Evolutionary conservation across 1,140 invertebrate genomes (phyloP), one percentile per base, ranked within the genome.

Genomic region (Atta cephalotes): DNA sequence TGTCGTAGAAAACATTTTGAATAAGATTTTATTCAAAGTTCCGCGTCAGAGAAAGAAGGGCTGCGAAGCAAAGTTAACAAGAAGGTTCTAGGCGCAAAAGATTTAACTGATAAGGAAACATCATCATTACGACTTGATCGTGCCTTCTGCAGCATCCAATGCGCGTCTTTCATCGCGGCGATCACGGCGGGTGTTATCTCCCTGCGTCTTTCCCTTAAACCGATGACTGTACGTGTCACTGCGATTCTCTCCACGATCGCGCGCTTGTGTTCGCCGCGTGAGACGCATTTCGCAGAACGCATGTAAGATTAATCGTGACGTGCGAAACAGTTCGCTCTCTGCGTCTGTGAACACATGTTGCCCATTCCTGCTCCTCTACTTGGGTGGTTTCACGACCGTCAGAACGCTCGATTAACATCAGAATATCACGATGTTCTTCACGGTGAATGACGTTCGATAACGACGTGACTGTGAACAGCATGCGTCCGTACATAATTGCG

Each of bases 221-320:
- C 80, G 68, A 84, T 62, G 80, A 84, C 35, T 70, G 39, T 31
- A 66, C 62, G 25, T 39, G 78, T 81, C 65, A 70, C 62, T 49
- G 21, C 62, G 62, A 66, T 16, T 21, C 80, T 74, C 53, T 18
- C 2, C 35, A 28, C n/a, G 65, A 51, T 79, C 39, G 5, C 79
- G 21, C 18, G 25, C 28, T 66, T 45, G 39, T 58, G 72, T 56
- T 79, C 45, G 60, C 25, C 87, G 72, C 35, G 39, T 86, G 81
- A 70, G 82, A 88, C 84, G 66, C 77, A 49, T 89, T 89, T 89
- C 88, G 84, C 84, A 63, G 88, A 89, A 89, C 65, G 70, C 77
- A 78, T 80, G 71, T 77, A 89, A 89, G 88, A 89, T 89, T 89
- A 89, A 89, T 89, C 87, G 88, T 63, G 78, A 84, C 85, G 71